Evolutionary conservation across 2,113 vertebrate genomes (phyloP).

Genomic region (Tiliqua scincoides): DNA sequence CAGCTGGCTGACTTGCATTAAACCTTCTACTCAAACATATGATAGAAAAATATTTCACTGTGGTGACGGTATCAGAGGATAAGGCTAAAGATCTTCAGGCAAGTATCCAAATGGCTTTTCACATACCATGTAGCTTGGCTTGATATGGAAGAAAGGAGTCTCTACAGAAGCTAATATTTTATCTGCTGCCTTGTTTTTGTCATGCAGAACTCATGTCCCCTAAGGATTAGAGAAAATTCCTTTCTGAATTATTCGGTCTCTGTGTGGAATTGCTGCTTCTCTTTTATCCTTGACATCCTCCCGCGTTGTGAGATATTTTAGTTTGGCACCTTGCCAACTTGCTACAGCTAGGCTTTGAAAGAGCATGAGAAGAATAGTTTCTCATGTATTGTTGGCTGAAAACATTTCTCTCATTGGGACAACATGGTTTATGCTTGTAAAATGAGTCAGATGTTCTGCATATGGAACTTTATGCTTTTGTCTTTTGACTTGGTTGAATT

Average conservation of each 20-base stretch:
- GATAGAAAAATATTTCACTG: slow-evolving; percentile 13
- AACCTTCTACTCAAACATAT: background rate
- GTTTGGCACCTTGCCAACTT: slow-evolving; percentile 6
- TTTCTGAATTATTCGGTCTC: slow-evolving; percentile 52
- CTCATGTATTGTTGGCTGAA: slow-evolving; percentile 18
- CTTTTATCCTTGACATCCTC: slow-evolving; percentile 44
- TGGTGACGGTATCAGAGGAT: background rate
- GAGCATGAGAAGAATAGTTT: slow-evolving; percentile 8
- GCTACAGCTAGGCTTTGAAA: slow-evolving; percentile 18
- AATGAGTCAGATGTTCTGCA: background rate
- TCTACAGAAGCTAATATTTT: slow-evolving; percentile 5
- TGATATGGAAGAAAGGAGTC: background rate
- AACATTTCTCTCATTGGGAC: slow-evolving; percentile 15
- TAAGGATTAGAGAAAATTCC: slow-evolving; percentile 31
- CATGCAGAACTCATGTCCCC: slow-evolving; percentile 12
- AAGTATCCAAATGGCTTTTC: slow-evolving; percentile 30
- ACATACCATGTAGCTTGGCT: slow-evolving; percentile 1
- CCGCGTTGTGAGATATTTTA: background rate
- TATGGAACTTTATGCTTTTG: background rate
- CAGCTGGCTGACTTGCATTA: slow-evolving; percentile 11
- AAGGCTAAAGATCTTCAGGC: slow-evolving; percentile 12
- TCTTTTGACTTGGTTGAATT: too few species aligned
- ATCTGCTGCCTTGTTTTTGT: slow-evolving; percentile 17
- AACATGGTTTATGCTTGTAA: background rate
- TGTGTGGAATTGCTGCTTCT: slow-evolving; percentile 39